Evolutionary conservation across 2,797 vertebrate species (phyloP), one percentile per base, ranked within the genome.

Genomic region (Pangasius larnaudii): DNA sequence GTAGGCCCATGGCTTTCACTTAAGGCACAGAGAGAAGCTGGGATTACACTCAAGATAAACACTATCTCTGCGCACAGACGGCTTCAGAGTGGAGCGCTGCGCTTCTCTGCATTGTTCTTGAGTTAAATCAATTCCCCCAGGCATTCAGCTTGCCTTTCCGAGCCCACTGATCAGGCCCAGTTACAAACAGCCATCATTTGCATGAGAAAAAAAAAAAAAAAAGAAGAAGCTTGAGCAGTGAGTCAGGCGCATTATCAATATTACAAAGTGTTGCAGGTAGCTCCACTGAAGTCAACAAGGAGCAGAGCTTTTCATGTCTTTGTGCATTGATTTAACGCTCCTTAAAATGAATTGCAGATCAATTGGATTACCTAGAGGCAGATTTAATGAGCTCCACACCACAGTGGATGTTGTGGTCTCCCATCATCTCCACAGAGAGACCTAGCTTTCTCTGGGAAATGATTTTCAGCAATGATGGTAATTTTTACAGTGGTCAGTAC

Each of bases 311-410:
- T 96, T 96, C 95, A 95, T 95, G 95, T 95, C 95, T 93, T 91
- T 88, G 89, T 82, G 92, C 94, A 96, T 96, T 92, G 95, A 96
- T 96, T 96, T 95, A 95, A 93, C 92, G 92, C 94, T 95, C 91
- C 93, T 93, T 95, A 95, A 94, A 96, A 96, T 95, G 95, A 96
- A 96, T 95, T 94, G 95, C 94, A 95, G 96, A 97, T 96, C 95
- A 96, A 95, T 95, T 92, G 95, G 94, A 94, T 95, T 94, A 96
- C 95, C 95, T 94, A 93, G 85, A 93, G 95, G 94, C 94, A 93
- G 94, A 95, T 93, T 94, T 95, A 96, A 96, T 95, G 94, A 96
- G 95, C 92, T 93, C 88, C 92, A 92, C 94, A 95, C 95, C 94
- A 91, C 89, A 79, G 30, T 67, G 89, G 89, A 92, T 95, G 95